Evolutionary conservation across 2,888 invertebrate species (phyloP), one percentile per base, ranked within the genome.

Genomic region (Poecilobothrus nobilitatus): DNA sequence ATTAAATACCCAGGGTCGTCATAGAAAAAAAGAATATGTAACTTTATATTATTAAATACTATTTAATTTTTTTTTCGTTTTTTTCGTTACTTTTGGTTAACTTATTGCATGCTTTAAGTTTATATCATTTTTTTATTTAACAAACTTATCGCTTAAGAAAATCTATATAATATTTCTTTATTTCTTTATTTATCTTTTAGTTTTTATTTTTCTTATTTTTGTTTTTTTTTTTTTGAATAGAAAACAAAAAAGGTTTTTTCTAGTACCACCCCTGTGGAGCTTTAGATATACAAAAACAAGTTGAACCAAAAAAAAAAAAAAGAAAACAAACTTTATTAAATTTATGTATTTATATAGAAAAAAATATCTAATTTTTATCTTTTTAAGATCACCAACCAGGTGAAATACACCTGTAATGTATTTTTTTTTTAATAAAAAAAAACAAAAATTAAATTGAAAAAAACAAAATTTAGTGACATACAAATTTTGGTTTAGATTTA

Each of bases 321-420:
- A 53, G 53, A 53, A 27, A 27, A 27, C 5, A 27, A 27, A 27
- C 27, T 27, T 27, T 27, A 27, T 27, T 27, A 53, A 18, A 53
- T 53, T 53, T 27, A 27, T 27, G 27, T 27, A 27, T 27, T 53
- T 18, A 53, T 18, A 9, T 44, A 9, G 12, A 44, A 44, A 18
- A 53, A 53, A 53, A 53, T 53, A 6, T 53, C 53, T 18, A 53
- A 53, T 6, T 53, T 27, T 27, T 53, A 53, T 53, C 53, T 53
- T 15, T 27, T 53, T 53, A 53, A 53, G 53, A 53, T 53, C 53
- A 53, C 53, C 53, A 53, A 53, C 53, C 53, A 53, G 53, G 53
- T 53, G 53, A 53, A 53, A 53, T 53, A 53, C 53, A 53, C 53
- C 53, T 53, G 53, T 53, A 53, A 53, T n/a, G 18, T 2, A 37